phyloP scores from a whole-genome alignment of 2,888 invertebrate genomes.

The Pyrrhosoma nymphula region DNA sequence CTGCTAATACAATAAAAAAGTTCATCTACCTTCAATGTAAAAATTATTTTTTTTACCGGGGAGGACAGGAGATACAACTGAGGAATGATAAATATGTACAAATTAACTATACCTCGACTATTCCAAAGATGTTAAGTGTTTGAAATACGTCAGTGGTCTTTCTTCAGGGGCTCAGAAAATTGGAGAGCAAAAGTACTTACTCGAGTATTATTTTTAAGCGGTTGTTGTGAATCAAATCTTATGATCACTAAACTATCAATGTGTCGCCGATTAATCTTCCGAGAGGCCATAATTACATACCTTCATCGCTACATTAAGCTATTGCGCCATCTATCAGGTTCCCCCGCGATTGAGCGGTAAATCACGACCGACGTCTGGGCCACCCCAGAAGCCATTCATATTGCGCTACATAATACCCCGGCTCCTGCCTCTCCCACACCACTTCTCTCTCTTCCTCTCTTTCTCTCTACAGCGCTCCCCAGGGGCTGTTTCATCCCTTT shows the following conservation, averaged over 20 bases:
- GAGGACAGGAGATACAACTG: too few relatives aligned
- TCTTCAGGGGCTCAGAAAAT: too few relatives aligned
- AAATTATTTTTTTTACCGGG: too few relatives aligned
- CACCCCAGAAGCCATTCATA: neutral
- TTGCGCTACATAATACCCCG: neutral
- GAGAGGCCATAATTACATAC: neutral
- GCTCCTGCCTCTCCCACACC: neutral
- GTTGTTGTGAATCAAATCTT: neutral
- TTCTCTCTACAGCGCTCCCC: neutral
- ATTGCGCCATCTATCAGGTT: neutral
- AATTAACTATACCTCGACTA: too few relatives aligned
- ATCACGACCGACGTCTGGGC: neutral
- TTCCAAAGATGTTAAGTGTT: too few relatives aligned
- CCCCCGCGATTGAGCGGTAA: constrained; percentile 15
- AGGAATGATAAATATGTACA: too few relatives aligned
- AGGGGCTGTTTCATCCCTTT: neutral
- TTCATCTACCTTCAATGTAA: too few relatives aligned
- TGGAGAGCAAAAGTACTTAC: too few relatives aligned
- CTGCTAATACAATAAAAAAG: too few relatives aligned
- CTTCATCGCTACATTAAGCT: neutral
- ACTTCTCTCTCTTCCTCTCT: neutral
- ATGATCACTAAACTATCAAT: neutral
- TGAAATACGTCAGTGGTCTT: too few relatives aligned
- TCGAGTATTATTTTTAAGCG: too few relatives aligned
- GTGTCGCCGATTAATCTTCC: neutral